Evolutionary conservation across 2,113 vertebrate species (phyloP), one percentile per base, ranked within the genome.

Genomic region (Leiothrix lutea): DNA sequence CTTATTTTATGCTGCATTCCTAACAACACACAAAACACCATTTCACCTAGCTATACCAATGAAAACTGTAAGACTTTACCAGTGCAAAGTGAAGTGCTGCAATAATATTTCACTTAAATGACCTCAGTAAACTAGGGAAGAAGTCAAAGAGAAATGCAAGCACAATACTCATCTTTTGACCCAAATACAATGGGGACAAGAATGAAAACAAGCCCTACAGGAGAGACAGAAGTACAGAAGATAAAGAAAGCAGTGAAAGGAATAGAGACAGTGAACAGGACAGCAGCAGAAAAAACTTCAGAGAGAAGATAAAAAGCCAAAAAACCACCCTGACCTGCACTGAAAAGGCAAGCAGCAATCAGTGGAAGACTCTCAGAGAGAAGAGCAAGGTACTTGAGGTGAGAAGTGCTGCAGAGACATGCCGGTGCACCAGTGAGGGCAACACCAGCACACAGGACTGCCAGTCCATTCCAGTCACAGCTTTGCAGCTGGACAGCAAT

Each of bases 321-420:
- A 17, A 23, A 88, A 44, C 2, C 0, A 2, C 92, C 95, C 92
- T 83, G 91, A 97, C 94, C 96, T 96, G 89, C 56, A 95, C 0
- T 51, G 84, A 86, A 91, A 93, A 88, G 7, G 3, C 72, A 90
- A 91, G 50, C 77, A 87, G 95, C 53, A 5, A 72, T 57, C 89
- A 94, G 69, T 89, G 60, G 90, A 92, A 92, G 94, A 71, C 40
- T 56, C 47, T 90, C 88, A 73, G 62, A 78, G 19, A 78, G 95
- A 81, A 92, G 83, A 89, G 38, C 77, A 71, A 94, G 83, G 54
- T 7, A 51, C 48, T 60, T 56, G 71, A 40, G 0, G 14, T 19
- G 70, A 82, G 64, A 77, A 94, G 80, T 13, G 29, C 77, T 47
- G 75, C 66, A 80, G 53, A 94, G 73, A 67, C 45, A 72, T 29